Evolutionary conservation across 2,797 vertebrate genomes (phyloP).

Genomic region (Falco rusticolus): DNA sequence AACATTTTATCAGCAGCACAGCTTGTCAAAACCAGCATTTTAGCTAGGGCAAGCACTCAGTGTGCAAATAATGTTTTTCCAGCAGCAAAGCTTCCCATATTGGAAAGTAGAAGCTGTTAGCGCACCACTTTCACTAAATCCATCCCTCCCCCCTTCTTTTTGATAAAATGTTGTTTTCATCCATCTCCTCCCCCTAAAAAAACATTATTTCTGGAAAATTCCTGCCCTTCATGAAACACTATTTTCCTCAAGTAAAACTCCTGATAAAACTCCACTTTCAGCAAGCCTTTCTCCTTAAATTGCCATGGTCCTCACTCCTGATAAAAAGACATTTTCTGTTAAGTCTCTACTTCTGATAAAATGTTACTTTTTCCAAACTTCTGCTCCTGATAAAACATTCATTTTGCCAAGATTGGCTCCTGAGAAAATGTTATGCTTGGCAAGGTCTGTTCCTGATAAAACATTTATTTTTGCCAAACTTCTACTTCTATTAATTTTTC

Average conservation of each 20-base stretch:
- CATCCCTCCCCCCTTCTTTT: constrained; percentile 4
- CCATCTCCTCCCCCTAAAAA: constrained; percentile 30
- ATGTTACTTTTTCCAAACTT: constrained; percentile 41
- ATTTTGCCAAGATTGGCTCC: constrained; percentile 50
- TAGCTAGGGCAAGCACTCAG: constrained; percentile 24
- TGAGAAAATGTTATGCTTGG: constrained; percentile 65
- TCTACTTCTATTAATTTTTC: constrained; percentile 44
- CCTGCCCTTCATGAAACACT: constrained; percentile 14
- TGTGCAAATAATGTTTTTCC: constrained; percentile 71
- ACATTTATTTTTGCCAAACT: constrained; percentile 58
- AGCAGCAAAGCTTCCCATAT: constrained; percentile 48
- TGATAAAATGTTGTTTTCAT: constrained; percentile 54
- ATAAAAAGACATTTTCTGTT: constrained; percentile 42
- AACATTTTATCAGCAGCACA: constrained; percentile 74
- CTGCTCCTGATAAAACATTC: constrained; percentile 59
- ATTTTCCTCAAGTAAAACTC: constrained; percentile 21
- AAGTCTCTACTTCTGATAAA: constrained; percentile 54
- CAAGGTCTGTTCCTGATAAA: constrained; percentile 27
- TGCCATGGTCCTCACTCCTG: constrained; percentile 11
- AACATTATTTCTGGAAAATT: constrained; percentile 61
- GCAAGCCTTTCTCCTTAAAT: constrained; percentile 40
- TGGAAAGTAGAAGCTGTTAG: constrained; percentile 66
- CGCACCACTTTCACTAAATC: constrained; percentile 53
- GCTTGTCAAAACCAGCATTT: constrained; percentile 75
- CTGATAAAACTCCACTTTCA: constrained; percentile 45